A percentile compares a stretch with the other conserved stretches of the same genome.
Conservation (phyloP, 1,140 invertebrate genomes). For the Heliconius congener region DNA sequence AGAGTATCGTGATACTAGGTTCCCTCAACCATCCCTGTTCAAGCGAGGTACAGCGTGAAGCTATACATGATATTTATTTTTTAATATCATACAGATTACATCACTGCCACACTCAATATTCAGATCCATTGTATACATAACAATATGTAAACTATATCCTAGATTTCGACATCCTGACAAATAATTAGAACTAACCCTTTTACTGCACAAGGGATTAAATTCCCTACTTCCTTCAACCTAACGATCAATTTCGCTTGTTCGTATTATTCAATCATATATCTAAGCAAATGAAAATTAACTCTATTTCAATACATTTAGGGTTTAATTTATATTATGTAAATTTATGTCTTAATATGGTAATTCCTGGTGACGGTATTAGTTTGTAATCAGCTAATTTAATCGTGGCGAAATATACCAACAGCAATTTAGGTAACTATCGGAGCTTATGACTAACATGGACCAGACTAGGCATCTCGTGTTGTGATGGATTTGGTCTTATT, state of each 20-base stretch:
- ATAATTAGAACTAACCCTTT: conserved; percentile 40
- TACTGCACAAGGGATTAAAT: conserved; percentile 13
- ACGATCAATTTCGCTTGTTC: conserved; percentile 30
- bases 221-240: conserved; percentile 10
- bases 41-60: too few species aligned
- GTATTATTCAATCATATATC: conserved; percentile 17
- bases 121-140: background rate
- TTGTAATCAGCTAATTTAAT: conserved; percentile 59
- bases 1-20: too few species aligned
- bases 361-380: conserved; percentile 53
- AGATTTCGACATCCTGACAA: conserved; percentile 40
- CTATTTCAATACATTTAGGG: conserved; percentile 3
- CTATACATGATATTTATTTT: background rate
- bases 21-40: too few species aligned
- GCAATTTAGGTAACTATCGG: conserved; percentile 18
- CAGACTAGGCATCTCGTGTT: background rate
- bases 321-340: conserved; percentile 28
- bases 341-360: conserved; percentile 39
- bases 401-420: conserved; percentile 39
- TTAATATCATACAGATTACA: conserved; percentile 13
- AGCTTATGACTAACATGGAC: background rate
- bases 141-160: conserved; percentile 38
- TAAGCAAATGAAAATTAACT: conserved; percentile 23
- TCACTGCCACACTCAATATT: background rate
- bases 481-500: background rate